Evolutionary conservation across 2,888 invertebrate species (phyloP).

Genomic region (Lepas anatifera): DNA sequence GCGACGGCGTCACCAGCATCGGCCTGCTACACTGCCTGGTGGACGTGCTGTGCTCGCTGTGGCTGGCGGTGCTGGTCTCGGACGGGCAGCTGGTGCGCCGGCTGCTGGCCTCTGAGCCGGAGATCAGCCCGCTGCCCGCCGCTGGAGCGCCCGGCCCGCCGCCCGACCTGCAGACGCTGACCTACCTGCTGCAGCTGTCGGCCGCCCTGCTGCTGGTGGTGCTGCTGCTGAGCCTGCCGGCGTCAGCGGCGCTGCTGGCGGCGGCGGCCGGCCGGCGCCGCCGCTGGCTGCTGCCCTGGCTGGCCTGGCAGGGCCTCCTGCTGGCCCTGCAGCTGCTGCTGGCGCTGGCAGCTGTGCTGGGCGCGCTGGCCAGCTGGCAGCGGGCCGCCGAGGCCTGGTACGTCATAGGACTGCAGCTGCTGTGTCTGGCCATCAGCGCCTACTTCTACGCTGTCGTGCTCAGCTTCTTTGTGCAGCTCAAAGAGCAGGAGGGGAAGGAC

Average conservation of each 20-base stretch:
- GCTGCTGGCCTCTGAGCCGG: constrained; percentile 1
- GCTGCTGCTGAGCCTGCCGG: constrained; percentile 4
- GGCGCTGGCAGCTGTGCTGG: constrained; percentile 2
- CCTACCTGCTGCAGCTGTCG: background rate
- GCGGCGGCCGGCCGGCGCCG: background rate
- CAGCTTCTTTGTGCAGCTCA: background rate
- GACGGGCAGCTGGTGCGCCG: background rate
- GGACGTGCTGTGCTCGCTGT: background rate
- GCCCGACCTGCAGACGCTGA: constrained; percentile 2
- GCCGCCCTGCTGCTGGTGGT: background rate
- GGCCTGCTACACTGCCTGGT: constrained; percentile 2
- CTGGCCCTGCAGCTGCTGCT: background rate
- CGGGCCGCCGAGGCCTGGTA: background rate
- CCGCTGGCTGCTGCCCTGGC: constrained; percentile 10
- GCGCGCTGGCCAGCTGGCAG: background rate
- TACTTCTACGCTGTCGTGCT: constrained; percentile 2
- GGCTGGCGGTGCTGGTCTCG: background rate
- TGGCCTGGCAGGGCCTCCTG: constrained; percentile 1
- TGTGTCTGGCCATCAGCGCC: background rate
- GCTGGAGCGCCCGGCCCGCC: background rate
- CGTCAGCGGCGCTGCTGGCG: background rate
- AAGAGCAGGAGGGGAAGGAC: background rate
- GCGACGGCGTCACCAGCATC: constrained; percentile 1
- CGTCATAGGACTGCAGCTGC: background rate
- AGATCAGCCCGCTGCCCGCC: background rate